A percentile compares a stretch with the other conserved stretches of the same genome.
These are phyloP conservation scores for Chlamydotis undulata DNA, from an alignment of 2,113 vertebrate genomes.

Conservation along the genomic window DNA sequence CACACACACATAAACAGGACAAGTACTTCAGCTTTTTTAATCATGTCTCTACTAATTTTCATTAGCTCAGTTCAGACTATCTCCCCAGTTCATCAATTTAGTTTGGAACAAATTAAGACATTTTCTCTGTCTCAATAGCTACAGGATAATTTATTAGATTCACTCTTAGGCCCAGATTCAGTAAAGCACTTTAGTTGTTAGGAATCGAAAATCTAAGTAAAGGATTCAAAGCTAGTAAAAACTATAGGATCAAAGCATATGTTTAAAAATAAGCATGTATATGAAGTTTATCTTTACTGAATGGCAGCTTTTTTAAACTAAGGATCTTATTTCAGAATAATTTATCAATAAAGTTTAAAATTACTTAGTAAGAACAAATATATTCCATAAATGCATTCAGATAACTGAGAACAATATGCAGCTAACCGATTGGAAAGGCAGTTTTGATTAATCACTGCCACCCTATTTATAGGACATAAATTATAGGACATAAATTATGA, in stretches of 20 bases:
- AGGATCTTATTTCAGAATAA: background rate
- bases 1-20: background rate
- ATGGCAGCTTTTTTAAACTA: background rate
- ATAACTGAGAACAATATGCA: background rate
- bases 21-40: background rate
- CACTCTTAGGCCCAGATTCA: background rate
- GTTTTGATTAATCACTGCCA: background rate
- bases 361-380: background rate
- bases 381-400: background rate
- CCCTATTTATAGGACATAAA: background rate
- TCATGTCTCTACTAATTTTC: background rate
- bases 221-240: background rate
- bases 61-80: background rate
- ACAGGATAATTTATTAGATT: slow-evolving; percentile 18
- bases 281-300: background rate
- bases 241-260: background rate
- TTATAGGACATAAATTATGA: background rate
- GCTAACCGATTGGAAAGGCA: background rate
- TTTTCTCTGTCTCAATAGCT: background rate
- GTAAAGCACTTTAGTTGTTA: background rate
- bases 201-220: background rate
- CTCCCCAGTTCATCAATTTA: background rate
- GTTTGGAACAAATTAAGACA: slow-evolving; percentile 32
- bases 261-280: background rate
- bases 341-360: background rate